Base-by-base conservation (phyloP, 2,797 vertebrate species). In the Sylvilagus floridanus region DNA sequence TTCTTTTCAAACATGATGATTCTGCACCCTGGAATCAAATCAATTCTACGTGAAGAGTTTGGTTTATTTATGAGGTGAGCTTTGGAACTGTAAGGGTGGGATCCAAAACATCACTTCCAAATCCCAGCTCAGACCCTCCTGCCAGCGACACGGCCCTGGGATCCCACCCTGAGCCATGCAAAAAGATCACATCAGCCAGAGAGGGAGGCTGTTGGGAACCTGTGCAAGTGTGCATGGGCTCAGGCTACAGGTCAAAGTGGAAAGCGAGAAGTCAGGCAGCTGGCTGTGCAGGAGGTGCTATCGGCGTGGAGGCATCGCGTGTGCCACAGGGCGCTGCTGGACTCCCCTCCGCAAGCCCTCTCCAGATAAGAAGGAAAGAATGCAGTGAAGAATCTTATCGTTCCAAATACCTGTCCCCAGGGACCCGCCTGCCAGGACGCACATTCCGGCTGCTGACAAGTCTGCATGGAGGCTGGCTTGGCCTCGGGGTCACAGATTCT, bases 371-470 rank as follows among this genome's bases (percentile, higher is more conserved):
- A 69, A 96, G 94, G 68, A 72, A 96, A 68, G 32, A n/a, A 37
- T 94, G n/a, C 8, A 88, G 88, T 92, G 88, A 93, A 97, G 95
- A 95, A 96, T 87, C 93, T 96, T 96, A 96, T 97, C 90, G 4
- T 88, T 93, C 77, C 75, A 71, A 17, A 98, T 98, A 99, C 99
- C 99, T 99, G 99, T 96, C 99, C 99, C 99, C 99, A 99, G 0
- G 99, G 99, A 95, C 99, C 99, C 37, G 99, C 99, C 98, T 99
- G 99, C 99, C 99, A 99, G 50, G 99, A 99, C 4, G 99, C 99
- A 97, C 99, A 99, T 96, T 99, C 99, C 97, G 99, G 99, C 95
- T 99, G 99, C 97, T 99, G 99, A 97, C 99, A 99, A 1, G 97
- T 96, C 98, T 99, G 99, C 94, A 99, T 98, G 0, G 99, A 99